A percentile compares a stretch with the other conserved stretches of the same genome.
These are phyloP conservation scores for Oenanthe oenanthe DNA, from an alignment of 2,113 vertebrate species.

Conservation along the genomic window DNA sequence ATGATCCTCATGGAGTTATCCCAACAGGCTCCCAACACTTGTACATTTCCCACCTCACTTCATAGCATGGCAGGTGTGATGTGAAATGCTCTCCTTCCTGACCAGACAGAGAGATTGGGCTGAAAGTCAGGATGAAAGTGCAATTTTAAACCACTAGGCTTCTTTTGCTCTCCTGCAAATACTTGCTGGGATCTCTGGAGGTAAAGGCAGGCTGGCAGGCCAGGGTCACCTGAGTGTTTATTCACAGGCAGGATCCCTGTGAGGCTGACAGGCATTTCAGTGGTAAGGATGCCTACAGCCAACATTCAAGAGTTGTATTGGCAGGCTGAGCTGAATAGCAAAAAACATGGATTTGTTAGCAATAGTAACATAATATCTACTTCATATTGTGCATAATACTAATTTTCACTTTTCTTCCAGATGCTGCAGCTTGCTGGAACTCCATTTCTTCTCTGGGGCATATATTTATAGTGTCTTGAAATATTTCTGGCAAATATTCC, in stretches of 20 bases:
- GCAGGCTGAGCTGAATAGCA: not conserved
- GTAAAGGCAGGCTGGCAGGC: not conserved
- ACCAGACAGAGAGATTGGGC: not conserved
- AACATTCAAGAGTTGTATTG: not conserved
- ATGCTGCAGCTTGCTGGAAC: not conserved
- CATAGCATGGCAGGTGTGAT: not conserved
- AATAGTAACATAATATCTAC: not conserved
- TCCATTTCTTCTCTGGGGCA: not conserved
- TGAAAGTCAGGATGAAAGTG: not conserved
- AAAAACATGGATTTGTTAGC: not conserved
- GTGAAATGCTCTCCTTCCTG: not conserved
- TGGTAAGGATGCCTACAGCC: not conserved
- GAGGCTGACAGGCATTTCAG: fast-evolving
- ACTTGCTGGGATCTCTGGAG: not conserved
- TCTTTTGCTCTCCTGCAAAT: not conserved
- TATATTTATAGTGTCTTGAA: not conserved
- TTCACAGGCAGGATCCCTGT: not conserved
- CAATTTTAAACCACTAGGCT: not conserved
- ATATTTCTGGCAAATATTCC: not conserved
- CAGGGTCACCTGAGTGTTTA: not conserved
- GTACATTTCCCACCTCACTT: not conserved
- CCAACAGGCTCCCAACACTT: not conserved
- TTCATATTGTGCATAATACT: not conserved
- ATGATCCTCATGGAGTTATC: not conserved
- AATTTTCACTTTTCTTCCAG: not conserved